Evolutionary conservation across 2,888 invertebrate species (phyloP), one percentile per base, ranked within the genome.

Genomic region (Thymelicus sylvestris): DNA sequence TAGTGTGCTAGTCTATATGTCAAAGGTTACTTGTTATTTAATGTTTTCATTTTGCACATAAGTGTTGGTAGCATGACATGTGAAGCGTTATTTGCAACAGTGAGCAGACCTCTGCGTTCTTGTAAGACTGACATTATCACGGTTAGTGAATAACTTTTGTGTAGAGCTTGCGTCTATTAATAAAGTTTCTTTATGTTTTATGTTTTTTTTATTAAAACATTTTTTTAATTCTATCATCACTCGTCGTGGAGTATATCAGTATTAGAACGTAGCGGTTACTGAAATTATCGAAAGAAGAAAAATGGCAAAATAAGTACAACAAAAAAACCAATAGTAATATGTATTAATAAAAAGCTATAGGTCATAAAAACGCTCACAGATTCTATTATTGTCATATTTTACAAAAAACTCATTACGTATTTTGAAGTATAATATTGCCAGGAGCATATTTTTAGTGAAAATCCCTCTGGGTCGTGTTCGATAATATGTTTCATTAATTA

Each of bases 71-170:
- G 41, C 10, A 7, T 44, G 44, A 61, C 12, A 5, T 15, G 10
- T 44, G 44, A 10, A 31, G 31, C 10, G 44, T 44, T 44, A 12
- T 44, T 8, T 31, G 13, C 57, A 57, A 12, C 31, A 57, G 57
- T 31, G 24, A 31, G 12, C 31, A 31, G 31, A 31, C 6, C 48
- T 31, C 31, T 63, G 47, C 24, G 62, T 24, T 70, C 48, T 67
- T 64, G 41, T 70, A 72, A 74, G 74, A 74, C 74, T 74, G 74
- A 74, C 60, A 59, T 72, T 66, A 48, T 72, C 63, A 66, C 39
- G 74, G 72, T 74, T 72, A 72, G 74, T 74, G 74, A 74, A 66
- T 50, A 19, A 65, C 12, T 71, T 47, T 50, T 59, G 66, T 66
- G 19, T 7, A 59, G 47, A 60, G 52, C 61, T 61, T 19, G 15